Evolutionary conservation across 2,113 vertebrate genomes (phyloP).

Genomic region (Scomber japonicus): DNA sequence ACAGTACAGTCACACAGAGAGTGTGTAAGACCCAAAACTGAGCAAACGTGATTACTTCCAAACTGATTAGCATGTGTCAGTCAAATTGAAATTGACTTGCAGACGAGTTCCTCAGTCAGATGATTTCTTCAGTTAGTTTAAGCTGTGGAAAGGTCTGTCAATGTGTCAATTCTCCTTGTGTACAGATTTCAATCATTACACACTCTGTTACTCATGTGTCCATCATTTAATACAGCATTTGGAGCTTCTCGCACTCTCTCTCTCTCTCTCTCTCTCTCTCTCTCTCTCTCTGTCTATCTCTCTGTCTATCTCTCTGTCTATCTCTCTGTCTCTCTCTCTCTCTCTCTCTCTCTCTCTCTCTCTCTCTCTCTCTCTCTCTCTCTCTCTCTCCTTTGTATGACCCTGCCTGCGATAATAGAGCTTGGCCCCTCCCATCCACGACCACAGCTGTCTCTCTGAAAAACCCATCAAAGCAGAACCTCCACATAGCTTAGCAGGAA

Average conservation of each 20-base stretch:
- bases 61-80: slow-evolving; percentile 61
- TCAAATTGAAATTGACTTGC: slow-evolving; percentile 64
- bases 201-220: slow-evolving; percentile 50
- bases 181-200: slow-evolving; percentile 56
- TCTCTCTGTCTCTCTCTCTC: too few relatives aligned
- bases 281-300: too few relatives aligned
- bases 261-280: background rate
- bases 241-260: background rate
- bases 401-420: slow-evolving; percentile 4
- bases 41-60: slow-evolving; percentile 33
- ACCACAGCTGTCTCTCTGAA: slow-evolving; percentile 44
- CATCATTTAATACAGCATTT: slow-evolving; percentile 46
- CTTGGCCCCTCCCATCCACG: slow-evolving; percentile 1
- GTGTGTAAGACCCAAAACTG: slow-evolving; percentile 4
- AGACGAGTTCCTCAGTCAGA: slow-evolving; percentile 44
- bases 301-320: too few relatives aligned
- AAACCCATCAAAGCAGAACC: slow-evolving; percentile 40
- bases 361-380: too few relatives aligned
- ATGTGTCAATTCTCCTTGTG: slow-evolving; percentile 68
- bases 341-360: too few relatives aligned
- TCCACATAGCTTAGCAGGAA: slow-evolving; percentile 39
- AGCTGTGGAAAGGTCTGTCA: slow-evolving; percentile 39
- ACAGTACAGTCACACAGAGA: background rate
- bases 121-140: slow-evolving; percentile 54
- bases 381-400: background rate